Evolutionary conservation across 2,888 invertebrate genomes (phyloP).

Genomic region (Xylota sylvarum): DNA sequence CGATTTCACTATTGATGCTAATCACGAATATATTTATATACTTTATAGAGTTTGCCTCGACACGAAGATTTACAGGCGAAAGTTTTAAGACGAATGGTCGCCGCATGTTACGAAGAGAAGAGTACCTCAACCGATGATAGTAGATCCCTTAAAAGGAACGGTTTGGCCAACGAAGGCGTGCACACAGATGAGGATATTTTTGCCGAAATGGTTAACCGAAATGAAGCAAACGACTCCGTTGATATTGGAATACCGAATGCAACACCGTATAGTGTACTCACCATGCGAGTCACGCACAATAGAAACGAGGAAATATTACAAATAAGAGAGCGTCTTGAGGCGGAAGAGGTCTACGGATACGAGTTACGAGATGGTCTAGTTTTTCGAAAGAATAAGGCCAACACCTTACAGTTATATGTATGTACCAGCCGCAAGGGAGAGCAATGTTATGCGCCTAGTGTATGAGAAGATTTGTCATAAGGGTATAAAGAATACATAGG

Average conservation of each 20-base stretch:
- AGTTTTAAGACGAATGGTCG: too few relatives aligned
- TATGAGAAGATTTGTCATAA: conserved; percentile 80
- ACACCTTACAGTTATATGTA: conserved; percentile 60
- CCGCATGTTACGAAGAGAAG: too few relatives aligned
- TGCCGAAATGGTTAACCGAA: conserved; percentile 3
- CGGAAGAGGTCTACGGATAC: conserved; percentile 43
- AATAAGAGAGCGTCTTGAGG: conserved; percentile 73
- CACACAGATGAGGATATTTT: background rate
- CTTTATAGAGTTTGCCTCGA: too few relatives aligned
- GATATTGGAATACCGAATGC: conserved; percentile 38
- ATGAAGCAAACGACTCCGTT: conserved; percentile 4
- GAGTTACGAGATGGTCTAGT: conserved; percentile 72
- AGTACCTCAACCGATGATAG: conserved; percentile 19
- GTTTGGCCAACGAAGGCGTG: conserved; percentile 2
- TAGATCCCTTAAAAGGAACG: conserved; percentile 4
- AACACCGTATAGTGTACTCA: conserved; percentile 46
- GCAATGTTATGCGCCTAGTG: too few relatives aligned
- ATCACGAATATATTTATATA: too few relatives aligned
- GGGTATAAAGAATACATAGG: conserved; percentile 79
- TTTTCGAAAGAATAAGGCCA: conserved; percentile 43
- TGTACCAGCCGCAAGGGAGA: too few relatives aligned
- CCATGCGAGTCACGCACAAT: conserved; percentile 66
- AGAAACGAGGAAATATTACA: conserved; percentile 76
- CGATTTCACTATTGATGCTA: too few relatives aligned
- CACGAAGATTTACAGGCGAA: too few relatives aligned